Evolutionary conservation across 2,113 vertebrate species (phyloP).

Genomic region (Rousettus leschenaultii): DNA sequence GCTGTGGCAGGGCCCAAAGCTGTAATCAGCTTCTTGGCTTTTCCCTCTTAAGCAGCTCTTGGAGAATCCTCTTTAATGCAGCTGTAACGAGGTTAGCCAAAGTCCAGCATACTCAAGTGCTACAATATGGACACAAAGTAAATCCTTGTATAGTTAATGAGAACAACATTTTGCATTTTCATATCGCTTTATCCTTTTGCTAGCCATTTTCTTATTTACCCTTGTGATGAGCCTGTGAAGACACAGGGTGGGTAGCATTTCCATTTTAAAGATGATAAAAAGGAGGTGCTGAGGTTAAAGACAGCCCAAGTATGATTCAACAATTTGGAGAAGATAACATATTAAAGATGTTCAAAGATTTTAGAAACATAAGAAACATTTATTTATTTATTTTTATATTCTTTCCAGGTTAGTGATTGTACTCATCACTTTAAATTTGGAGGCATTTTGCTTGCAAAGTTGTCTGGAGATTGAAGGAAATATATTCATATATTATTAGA

Average conservation of each 20-base stretch:
- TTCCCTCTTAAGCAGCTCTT: constrained; percentile 55
- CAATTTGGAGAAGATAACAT: not conserved
- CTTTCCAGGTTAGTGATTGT: not conserved
- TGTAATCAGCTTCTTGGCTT: constrained; percentile 70
- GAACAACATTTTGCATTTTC: constrained; percentile 66
- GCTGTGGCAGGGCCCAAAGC: constrained; percentile 50
- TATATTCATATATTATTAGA: not conserved
- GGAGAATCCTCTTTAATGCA: constrained; percentile 71
- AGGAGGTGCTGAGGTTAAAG: not conserved
- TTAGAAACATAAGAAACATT: not conserved
- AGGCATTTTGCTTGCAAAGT: not conserved
- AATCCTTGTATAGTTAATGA: constrained; percentile 62
- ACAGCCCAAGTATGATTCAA: not conserved
- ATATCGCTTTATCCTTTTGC: constrained; percentile 5
- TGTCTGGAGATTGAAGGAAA: constrained; percentile 35
- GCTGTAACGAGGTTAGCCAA: constrained; percentile 74
- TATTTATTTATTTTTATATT: not conserved
- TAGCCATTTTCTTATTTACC: constrained; percentile 1
- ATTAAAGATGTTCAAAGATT: not conserved
- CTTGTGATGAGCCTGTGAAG: not conserved
- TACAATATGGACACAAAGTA: constrained; percentile 63
- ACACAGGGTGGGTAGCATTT: not conserved
- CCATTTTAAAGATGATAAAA: constrained; percentile 9
- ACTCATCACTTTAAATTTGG: not conserved
- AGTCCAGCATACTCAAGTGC: constrained; percentile 58